phyloP scores from a whole-genome alignment of 2,888 invertebrate species.

The Heliconius charithonia region DNA sequence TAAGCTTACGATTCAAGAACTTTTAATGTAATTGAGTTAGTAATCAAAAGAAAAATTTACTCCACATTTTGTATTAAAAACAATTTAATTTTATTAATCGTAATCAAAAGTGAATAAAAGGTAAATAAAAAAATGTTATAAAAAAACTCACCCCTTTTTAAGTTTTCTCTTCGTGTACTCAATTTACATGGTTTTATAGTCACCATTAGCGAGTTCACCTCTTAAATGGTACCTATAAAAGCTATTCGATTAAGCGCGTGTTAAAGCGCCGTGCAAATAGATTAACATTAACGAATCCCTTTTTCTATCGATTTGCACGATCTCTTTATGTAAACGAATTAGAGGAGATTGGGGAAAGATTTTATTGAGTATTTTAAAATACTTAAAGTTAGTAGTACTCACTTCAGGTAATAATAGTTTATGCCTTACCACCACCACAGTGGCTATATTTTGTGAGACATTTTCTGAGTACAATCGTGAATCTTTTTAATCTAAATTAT shows the following conservation, averaged over 20 bases:
- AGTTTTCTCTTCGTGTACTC: too few species aligned
- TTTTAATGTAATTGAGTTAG: not conserved
- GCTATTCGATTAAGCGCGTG: conserved; percentile 12
- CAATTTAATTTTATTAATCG: too few species aligned
- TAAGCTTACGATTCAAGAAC: not conserved
- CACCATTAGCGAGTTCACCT: not conserved
- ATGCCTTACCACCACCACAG: not conserved
- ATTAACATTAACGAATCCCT: conserved; percentile 14
- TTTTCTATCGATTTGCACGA: conserved; percentile 22
- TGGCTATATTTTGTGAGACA: not conserved
- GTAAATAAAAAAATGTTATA: not conserved
- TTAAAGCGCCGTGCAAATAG: conserved; percentile 10
- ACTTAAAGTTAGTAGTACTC: not conserved
- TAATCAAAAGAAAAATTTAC: not conserved
- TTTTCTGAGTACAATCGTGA: not conserved
- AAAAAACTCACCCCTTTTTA: not conserved
- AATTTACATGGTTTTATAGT: not conserved
- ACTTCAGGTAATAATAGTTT: not conserved
- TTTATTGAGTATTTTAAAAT: not conserved
- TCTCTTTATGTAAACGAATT: conserved; percentile 18
- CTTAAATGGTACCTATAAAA: conserved; percentile 15
- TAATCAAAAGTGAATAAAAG: not conserved
- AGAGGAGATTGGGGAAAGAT: not conserved
- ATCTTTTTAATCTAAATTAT: too few species aligned
- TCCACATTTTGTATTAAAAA: not conserved